Base-by-base conservation (phyloP, 2,888 invertebrate genomes). In the Stenchaetothrips biformis region DNA sequence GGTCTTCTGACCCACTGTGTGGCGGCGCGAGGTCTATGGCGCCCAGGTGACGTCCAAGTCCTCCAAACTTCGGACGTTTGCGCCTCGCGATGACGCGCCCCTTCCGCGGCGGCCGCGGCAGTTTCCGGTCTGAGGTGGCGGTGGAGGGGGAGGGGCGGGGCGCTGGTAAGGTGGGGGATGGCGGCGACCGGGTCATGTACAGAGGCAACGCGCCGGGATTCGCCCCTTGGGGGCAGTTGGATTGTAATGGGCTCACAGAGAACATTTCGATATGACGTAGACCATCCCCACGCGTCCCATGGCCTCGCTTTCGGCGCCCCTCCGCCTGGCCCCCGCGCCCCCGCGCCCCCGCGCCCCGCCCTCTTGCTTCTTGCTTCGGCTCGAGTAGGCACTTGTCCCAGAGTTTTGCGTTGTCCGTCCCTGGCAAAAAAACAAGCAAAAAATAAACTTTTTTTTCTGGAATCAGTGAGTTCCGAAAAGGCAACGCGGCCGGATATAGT, bases 191-290 rank as follows among this genome's bases (percentile, higher is more conserved):
- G 67, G 67, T 74, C 67, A 74, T 74, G 67, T 74, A 74, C 67
- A 74, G 67, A 74, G 67, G 67, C 67, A 74, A 21, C 25, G 67
- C 67, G 67, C 67, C 25, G 67, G 67, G 67, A 74, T 74, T 74
- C 67, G 21, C 67, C 67, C 67, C 67, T 74, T 74, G 67, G 67
- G 67, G 67, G 67, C 67, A 74, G 67, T 74, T 74, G 67, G 67
- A 74, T 74, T 74, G 67, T 74, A 74, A 74, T 74, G 67, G 67
- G 67, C 67, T 74, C 67, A 74, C 67, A 74, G 67, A 74, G 67
- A 74, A 74, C 67, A 74, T 74, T 74, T 74, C 67, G 67, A 74
- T 74, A 74, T 74, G 67, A 74, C 67, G 67, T 74, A 74, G 67
- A 74, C 67, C 67, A 74, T 74, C 67, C 67, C 67, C 67, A 21